These are phyloP conservation scores for Cheirogaleus medius DNA, from an alignment of 2,113 vertebrate genomes.

Conservation along the genomic window DNA sequence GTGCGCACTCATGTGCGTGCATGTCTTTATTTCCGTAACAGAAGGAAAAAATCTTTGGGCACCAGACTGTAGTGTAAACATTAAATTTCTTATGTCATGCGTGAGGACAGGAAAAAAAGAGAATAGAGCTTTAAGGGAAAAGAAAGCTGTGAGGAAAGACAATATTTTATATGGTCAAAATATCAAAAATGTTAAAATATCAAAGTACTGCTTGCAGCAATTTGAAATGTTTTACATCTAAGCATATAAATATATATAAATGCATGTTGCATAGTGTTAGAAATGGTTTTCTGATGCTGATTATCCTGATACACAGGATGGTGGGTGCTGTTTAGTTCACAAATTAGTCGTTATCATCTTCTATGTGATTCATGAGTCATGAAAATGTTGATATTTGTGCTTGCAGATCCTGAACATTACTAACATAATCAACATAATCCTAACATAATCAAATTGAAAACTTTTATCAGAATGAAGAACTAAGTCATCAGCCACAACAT, in stretches of 20 bases:
- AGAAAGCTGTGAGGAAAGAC: not conserved
- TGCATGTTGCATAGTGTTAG: not conserved
- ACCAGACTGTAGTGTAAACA: not conserved
- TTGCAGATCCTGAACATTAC: not conserved
- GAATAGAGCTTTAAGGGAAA: not conserved
- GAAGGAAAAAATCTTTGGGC: not conserved
- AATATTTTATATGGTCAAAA: not conserved
- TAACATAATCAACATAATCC: too few relatives aligned
- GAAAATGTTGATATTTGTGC: not conserved
- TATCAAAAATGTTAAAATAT: not conserved
- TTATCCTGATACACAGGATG: not conserved
- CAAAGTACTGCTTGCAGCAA: not conserved
- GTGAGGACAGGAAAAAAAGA: not conserved
- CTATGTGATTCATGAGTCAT: not conserved
- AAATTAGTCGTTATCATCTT: not conserved
- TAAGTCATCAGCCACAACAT: not conserved
- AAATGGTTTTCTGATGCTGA: not conserved
- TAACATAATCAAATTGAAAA: not conserved
- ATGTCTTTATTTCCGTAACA: not conserved
- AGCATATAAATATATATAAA: not conserved
- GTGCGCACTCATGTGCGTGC: fast-evolving
- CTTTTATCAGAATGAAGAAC: slow-evolving; percentile 13
- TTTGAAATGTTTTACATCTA: not conserved
- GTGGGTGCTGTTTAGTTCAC: not conserved
- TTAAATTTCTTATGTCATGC: not conserved